Evolutionary conservation across 1,140 invertebrate species (phyloP).

Genomic region (Melanaphis sacchari): DNA sequence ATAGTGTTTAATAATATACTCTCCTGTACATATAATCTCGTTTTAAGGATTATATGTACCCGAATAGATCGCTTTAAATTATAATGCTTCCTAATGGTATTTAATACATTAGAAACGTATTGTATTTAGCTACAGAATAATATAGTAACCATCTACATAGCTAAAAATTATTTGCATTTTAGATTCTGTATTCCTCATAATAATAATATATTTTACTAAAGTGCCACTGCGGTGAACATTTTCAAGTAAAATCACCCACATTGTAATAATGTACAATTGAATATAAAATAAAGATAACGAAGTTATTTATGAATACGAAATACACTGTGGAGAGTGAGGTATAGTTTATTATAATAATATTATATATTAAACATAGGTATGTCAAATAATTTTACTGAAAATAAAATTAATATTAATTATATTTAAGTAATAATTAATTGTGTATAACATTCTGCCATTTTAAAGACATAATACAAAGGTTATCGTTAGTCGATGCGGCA

Average conservation of each 20-base stretch:
- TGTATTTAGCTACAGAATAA: slow-evolving; percentile 13
- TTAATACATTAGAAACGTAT: slow-evolving; percentile 25
- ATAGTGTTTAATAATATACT: slow-evolving; percentile 40
- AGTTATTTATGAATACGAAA: neutral
- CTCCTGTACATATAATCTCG: slow-evolving; percentile 29
- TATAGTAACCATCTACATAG: neutral
- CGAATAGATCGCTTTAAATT: slow-evolving; percentile 4
- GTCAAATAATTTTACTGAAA: neutral
- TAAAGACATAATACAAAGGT: neutral
- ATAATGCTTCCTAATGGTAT: neutral
- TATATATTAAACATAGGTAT: neutral
- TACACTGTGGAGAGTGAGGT: neutral
- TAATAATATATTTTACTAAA: neutral
- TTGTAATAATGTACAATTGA: neutral
- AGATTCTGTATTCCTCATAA: neutral
- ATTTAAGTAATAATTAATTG: slow-evolving; percentile 34
- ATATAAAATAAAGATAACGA: neutral
- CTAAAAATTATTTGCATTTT: neutral
- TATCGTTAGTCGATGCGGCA: neutral
- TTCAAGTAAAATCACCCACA: neutral
- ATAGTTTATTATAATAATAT: too few species aligned
- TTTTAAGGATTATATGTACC: slow-evolving; percentile 3
- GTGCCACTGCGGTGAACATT: neutral
- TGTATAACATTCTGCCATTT: neutral
- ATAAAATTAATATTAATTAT: slow-evolving; percentile 10